Percentiles rank a stretch among this genome's conserved stretches.
phyloP scores from a whole-genome alignment of 2,113 vertebrate species.

The Notothenia coriiceps region DNA sequence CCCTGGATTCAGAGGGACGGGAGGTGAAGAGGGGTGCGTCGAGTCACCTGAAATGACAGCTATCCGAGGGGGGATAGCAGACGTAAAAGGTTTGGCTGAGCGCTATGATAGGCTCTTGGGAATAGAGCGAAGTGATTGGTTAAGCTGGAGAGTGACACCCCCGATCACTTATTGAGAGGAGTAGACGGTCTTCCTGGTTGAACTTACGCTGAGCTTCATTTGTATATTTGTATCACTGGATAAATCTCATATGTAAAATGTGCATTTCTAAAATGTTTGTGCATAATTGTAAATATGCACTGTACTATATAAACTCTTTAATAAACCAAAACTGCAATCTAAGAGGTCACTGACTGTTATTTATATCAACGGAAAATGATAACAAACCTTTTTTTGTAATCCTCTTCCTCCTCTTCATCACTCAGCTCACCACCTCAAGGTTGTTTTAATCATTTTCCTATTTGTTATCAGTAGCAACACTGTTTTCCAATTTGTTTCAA shows the following conservation, averaged over 20 bases:
- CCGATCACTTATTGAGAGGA: no score
- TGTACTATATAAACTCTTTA: slow-evolving; percentile 54
- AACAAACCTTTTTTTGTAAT: not conserved
- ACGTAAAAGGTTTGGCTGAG: no score
- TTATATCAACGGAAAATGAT: not conserved
- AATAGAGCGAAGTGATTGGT: no score
- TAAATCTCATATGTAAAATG: slow-evolving; percentile 44
- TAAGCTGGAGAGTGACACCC: no score
- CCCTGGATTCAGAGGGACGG: no score
- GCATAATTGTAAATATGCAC: slow-evolving; percentile 71
- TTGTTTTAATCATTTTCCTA: not conserved
- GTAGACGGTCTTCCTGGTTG: no score
- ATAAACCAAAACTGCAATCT: slow-evolving; percentile 60
- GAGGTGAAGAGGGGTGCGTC: no score
- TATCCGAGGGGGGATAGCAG: no score
- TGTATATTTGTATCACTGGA: slow-evolving; percentile 41
- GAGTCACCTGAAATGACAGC: no score
- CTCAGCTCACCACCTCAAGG: not conserved
- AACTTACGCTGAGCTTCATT: no score
- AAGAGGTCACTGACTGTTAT: not conserved
- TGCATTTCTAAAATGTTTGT: slow-evolving; percentile 54
- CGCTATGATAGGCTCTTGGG: no score
- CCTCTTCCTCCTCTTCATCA: slow-evolving; percentile 1
- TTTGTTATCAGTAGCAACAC: slow-evolving; percentile 19
- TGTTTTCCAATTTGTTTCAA: slow-evolving; percentile 12